Base-by-base conservation (phyloP, 2,797 vertebrate species). In the Gobionotothen gibberifrons region DNA sequence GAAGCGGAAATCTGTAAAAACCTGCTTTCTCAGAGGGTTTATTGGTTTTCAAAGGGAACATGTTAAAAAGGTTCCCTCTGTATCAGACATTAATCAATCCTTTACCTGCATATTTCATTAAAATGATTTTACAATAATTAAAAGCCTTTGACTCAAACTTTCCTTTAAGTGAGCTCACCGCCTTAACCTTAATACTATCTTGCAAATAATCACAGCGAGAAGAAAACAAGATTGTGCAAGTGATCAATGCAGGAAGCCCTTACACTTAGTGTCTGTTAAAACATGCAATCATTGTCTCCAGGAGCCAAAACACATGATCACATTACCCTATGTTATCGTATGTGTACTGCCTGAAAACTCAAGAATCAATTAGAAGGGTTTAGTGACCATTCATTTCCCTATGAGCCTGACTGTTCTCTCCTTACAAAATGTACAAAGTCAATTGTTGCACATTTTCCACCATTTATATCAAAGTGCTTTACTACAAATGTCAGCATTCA, bases 21-120 rank as follows among this genome's bases (percentile, higher is more conserved):
- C 21, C 60, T 79, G 74, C 84, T 69, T 69, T 22, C 70, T 70
- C 32, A 46, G 43, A 55, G 13, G 16, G 11, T 78, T 61, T 74
- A 70, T 80, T 73, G 47, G 47, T 75, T 61, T 69, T 59, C 66
- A 62, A 43, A 21, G 71, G 70, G 74, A 71, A 26, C 3, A 26
- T 40, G 10, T 82, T 66, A 36, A 69, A 77, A 77, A 73, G 64
- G 47, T 62, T 67, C 22, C 14, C 15, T 47, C 16, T 19, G 44
- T 49, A 69, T 76, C 9, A 3, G 44, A 72, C 44, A 81, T 82
- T 76, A 84, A 81, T 76, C 32, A 69, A 46, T 32, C 36, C 19
- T 17, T n/a, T 21, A 57, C n/a, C 44, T 74, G 42, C n/a, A 58
- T 66, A 51, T 69, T 19, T 51, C 44, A 46, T 69, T 36, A 7